phyloP scores from a whole-genome alignment of 2,888 invertebrate genomes.

The Eilema depressum region DNA sequence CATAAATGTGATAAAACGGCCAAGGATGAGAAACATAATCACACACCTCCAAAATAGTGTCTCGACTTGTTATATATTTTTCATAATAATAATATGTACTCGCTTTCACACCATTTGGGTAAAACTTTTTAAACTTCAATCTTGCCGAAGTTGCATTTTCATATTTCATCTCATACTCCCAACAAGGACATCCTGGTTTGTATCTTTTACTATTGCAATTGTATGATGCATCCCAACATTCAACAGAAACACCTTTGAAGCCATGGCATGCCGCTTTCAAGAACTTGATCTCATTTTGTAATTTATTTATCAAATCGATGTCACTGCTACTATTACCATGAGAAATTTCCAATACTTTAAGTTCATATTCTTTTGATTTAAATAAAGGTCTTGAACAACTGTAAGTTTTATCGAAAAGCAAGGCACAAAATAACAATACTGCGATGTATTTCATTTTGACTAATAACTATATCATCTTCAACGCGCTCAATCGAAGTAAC shows the following conservation, averaged over 20 bases:
- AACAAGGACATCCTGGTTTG: neutral
- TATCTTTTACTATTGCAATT: constrained; percentile 1
- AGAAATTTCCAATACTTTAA: neutral
- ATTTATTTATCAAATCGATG: neutral
- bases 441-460: neutral
- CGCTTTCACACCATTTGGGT: neutral
- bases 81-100: neutral
- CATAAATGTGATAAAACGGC: neutral
- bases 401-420: neutral
- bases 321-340: neutral
- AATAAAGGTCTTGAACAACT: neutral
- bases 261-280: neutral
- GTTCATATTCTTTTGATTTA: constrained; percentile 1
- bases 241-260: neutral
- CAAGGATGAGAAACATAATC: neutral
- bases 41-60: neutral
- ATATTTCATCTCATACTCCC: neutral
- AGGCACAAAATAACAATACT: neutral
- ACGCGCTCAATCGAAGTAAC: neutral
- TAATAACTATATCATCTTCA: neutral
- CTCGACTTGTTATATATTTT: neutral
- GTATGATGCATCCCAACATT: neutral
- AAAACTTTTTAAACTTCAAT: neutral
- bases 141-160: neutral
- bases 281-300: neutral